phyloP scores from a whole-genome alignment of 2,797 vertebrate genomes.

The Typhlichthys subterraneus region DNA sequence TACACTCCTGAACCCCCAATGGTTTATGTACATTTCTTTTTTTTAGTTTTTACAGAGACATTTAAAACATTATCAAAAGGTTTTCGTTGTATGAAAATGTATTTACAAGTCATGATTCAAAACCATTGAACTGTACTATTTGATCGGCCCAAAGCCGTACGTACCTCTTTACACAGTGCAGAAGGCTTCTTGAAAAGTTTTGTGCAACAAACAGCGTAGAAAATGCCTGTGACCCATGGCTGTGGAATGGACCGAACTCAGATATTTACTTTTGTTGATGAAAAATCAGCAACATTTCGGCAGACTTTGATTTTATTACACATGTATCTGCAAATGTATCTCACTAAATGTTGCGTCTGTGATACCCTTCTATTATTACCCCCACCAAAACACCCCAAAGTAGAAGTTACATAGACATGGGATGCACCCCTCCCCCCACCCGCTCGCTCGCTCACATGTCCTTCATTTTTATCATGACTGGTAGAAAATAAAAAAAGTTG shows the following conservation, averaged over 20 bases:
- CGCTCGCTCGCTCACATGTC: constrained; percentile 22
- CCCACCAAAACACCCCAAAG: constrained; percentile 13
- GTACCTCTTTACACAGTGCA: constrained; percentile 83
- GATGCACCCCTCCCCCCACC: constrained; percentile 14
- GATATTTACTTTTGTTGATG: constrained; percentile 39
- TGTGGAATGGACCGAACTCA: constrained; percentile 66
- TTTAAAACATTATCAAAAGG: constrained; percentile 87
- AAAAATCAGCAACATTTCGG: constrained; percentile 43
- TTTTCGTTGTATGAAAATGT: constrained; percentile 81
- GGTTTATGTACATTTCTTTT: constrained; percentile 75
- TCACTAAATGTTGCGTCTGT: constrained; percentile 1
- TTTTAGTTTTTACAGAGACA: constrained; percentile 76
- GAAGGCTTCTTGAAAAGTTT: constrained; percentile 84
- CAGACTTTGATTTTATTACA: constrained; percentile 11
- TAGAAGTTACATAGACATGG: constrained; percentile 4
- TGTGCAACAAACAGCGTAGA: constrained; percentile 86
- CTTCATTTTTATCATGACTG: constrained; percentile 45
- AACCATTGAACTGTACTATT: constrained; percentile 72
- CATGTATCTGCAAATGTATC: background rate
- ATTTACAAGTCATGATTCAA: constrained; percentile 83
- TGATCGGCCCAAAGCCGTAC: constrained; percentile 45
- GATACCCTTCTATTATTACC: constrained; percentile 5
- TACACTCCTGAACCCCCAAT: constrained; percentile 70
- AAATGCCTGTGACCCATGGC: constrained; percentile 70
- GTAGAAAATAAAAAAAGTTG: constrained; percentile 43